Conservation (phyloP, 1,140 invertebrate genomes). For the Nasonia longicornis region DNA sequence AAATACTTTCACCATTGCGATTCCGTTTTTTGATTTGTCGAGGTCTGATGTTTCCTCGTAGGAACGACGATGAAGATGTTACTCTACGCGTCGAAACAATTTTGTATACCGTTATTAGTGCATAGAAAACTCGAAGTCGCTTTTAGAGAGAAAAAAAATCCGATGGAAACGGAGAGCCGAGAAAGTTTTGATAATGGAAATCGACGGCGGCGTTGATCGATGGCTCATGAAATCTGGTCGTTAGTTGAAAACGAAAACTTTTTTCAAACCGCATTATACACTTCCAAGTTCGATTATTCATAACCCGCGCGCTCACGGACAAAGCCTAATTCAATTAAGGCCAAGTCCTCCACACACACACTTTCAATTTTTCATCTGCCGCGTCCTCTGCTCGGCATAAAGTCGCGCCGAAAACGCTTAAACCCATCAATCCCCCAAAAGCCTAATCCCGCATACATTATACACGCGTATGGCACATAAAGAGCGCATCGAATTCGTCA, state of each 20-base stretch:
- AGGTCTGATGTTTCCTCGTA: too few relatives aligned
- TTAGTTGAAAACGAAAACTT: neutral
- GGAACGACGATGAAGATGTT: too few relatives aligned
- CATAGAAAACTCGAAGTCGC: neutral
- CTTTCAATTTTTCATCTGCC: too few relatives aligned
- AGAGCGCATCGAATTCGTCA: neutral
- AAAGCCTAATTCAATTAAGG: neutral
- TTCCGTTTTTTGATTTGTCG: neutral
- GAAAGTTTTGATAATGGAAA: neutral
- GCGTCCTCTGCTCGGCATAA: too few relatives aligned
- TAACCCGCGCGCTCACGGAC: neutral
- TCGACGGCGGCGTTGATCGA: neutral
- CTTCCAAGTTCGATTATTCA: neutral
- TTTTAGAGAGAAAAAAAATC: neutral
- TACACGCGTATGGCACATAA: neutral
- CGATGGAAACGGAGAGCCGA: neutral
- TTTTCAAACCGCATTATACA: neutral
- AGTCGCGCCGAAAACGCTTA: too few relatives aligned
- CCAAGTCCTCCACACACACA: neutral
- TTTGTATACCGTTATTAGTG: too few relatives aligned
- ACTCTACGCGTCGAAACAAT: too few relatives aligned
- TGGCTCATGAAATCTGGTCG: neutral
- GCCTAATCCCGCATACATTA: neutral
- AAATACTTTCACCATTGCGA: neutral
- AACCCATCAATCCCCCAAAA: neutral